A percentile compares a stretch with the other conserved stretches of the same genome.
Evolutionary conservation across 2,113 vertebrate species (phyloP).

Genomic region (Rhea pennata): DNA sequence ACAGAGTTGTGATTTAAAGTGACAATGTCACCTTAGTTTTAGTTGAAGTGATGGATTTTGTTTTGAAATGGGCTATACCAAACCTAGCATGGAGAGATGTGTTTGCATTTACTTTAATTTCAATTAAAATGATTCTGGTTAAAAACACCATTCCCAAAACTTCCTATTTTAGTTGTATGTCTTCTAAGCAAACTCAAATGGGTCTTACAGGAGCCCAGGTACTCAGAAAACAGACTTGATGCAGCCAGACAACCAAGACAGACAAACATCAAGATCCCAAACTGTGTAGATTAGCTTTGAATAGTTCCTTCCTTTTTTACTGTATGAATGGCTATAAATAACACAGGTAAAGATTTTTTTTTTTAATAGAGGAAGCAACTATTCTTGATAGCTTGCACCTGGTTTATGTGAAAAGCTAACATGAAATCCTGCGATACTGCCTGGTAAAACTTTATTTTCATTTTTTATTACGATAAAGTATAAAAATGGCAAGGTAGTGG

Average conservation of each 20-base stretch:
- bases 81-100: background rate
- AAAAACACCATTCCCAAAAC: background rate
- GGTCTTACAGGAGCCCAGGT: background rate
- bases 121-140: background rate
- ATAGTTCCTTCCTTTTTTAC: slow-evolving; percentile 16
- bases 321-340: background rate
- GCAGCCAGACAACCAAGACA: background rate
- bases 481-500: background rate
- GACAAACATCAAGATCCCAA: background rate
- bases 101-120: slow-evolving; percentile 5
- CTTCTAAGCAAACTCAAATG: background rate
- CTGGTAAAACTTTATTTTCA: background rate
- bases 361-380: background rate
- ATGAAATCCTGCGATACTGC: background rate
- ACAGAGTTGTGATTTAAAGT: slow-evolving; percentile 56
- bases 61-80: slow-evolving; percentile 3
- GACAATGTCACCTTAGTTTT: slow-evolving; percentile 56
- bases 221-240: background rate
- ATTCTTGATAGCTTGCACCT: slow-evolving; percentile 25
- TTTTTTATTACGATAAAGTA: slow-evolving; percentile 10
- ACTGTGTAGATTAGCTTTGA: background rate
- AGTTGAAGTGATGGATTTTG: slow-evolving; percentile 37
- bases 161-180: background rate
- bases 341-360: background rate
- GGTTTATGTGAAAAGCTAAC: slow-evolving; percentile 29